Evolutionary conservation across 2,797 vertebrate genomes (phyloP).

Genomic region (Zalophus californianus): DNA sequence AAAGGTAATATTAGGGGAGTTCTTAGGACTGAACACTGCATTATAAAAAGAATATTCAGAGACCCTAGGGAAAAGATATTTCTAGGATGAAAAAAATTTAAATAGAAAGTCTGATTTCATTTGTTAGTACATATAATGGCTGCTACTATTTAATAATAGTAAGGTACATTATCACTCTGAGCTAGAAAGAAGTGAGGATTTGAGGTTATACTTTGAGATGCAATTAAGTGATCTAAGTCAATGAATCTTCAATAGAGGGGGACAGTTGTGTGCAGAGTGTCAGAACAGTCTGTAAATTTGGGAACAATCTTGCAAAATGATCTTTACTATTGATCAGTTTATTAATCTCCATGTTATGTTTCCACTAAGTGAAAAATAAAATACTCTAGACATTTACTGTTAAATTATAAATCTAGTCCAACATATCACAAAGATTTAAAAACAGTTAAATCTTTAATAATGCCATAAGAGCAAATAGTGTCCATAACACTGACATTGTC

Average conservation of each 20-base stretch:
- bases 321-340: not conserved
- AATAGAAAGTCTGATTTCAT: conserved; percentile 34
- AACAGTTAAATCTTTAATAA: not conserved
- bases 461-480: not conserved
- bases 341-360: not conserved
- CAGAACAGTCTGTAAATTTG: not conserved
- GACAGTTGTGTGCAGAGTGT: not conserved
- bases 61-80: not conserved
- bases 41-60: conserved; percentile 14
- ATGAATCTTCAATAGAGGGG: not conserved
- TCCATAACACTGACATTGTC: not conserved
- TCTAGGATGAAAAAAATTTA: conserved; percentile 8
- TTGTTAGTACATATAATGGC: conserved; percentile 18
- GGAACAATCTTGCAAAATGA: not conserved
- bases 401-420: conserved; percentile 15
- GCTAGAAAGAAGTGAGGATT: not conserved
- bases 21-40: not conserved
- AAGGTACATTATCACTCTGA: not conserved
- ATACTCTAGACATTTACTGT: not conserved
- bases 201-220: not conserved
- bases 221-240: not conserved
- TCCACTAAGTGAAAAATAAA: not conserved
- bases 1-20: conserved; percentile 26
- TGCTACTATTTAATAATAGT: not conserved
- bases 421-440: not conserved